These are phyloP conservation scores for Samia ricini DNA, from an alignment of 1,140 invertebrate species.

Conservation along the genomic window DNA sequence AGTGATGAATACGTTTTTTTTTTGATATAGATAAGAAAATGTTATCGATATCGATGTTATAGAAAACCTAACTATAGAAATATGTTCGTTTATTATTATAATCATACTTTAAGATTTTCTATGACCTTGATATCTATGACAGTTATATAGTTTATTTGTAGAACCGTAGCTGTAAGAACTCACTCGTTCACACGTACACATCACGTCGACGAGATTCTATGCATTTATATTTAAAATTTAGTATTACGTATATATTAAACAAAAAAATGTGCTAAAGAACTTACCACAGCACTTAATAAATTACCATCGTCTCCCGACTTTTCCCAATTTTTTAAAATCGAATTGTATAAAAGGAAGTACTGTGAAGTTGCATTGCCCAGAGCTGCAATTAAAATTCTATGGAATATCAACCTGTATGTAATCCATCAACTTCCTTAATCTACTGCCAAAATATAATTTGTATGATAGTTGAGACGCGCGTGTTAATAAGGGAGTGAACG, in stretches of 20 bases:
- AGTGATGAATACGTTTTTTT: conserved; percentile 8
- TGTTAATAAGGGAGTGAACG: no score
- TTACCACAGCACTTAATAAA: no score
- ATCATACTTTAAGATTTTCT: not conserved
- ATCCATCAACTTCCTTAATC: no score
- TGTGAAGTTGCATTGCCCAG: no score
- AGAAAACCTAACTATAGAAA: not conserved
- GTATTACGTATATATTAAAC: conserved; percentile 20
- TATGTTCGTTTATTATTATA: not conserved
- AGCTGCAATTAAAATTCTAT: no score
- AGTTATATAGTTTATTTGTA: not conserved
- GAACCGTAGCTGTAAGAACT: not conserved
- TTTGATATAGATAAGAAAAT: not conserved
- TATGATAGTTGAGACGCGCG: no score
- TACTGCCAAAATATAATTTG: no score
- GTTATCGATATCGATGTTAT: not conserved
- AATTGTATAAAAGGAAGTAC: no score
- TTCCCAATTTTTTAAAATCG: no score
- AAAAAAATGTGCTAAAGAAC: not conserved
- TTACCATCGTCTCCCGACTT: no score
- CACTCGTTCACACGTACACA: conserved; percentile 28
- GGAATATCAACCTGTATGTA: no score
- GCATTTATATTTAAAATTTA: conserved; percentile 51
- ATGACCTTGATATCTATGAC: not conserved
- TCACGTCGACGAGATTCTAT: conserved; percentile 41